Conservation (phyloP, 1,140 invertebrate genomes). For the Heliconius hermathena region DNA sequence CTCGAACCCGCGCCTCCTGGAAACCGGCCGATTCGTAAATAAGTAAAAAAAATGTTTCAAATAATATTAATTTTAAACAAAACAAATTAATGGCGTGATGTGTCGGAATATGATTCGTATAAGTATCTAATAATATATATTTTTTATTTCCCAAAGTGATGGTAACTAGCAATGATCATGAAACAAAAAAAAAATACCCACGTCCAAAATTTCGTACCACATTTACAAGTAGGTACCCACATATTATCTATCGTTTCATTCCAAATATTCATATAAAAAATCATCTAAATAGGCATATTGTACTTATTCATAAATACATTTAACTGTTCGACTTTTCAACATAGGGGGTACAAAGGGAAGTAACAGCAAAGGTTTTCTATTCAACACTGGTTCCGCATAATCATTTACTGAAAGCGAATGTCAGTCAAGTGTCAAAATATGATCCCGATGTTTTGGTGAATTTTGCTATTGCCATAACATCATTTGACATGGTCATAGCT, state of each 20-base stretch:
- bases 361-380: background rate
- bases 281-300: background rate
- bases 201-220: background rate
- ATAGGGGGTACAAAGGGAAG: conserved; percentile 14
- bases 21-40: no score
- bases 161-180: background rate
- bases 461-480: conserved; percentile 41
- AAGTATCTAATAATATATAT: no score
- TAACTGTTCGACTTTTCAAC: conserved; percentile 37
- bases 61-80: no score
- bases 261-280: background rate
- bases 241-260: background rate
- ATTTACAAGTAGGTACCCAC: background rate
- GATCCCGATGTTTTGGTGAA: conserved; percentile 56
- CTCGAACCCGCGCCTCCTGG: no score
- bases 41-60: no score
- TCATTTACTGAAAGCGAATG: conserved; percentile 73
- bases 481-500: conserved; percentile 51
- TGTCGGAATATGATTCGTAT: no score
- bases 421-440: conserved; percentile 78
- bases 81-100: no score
- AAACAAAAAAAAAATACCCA: background rate
- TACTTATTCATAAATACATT: conserved; percentile 37
- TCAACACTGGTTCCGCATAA: conserved; percentile 53
- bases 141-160: no score